Evolutionary conservation across 2,113 vertebrate species (phyloP), one percentile per base, ranked within the genome.

Genomic region (Stomatorhinus ivindoensis): DNA sequence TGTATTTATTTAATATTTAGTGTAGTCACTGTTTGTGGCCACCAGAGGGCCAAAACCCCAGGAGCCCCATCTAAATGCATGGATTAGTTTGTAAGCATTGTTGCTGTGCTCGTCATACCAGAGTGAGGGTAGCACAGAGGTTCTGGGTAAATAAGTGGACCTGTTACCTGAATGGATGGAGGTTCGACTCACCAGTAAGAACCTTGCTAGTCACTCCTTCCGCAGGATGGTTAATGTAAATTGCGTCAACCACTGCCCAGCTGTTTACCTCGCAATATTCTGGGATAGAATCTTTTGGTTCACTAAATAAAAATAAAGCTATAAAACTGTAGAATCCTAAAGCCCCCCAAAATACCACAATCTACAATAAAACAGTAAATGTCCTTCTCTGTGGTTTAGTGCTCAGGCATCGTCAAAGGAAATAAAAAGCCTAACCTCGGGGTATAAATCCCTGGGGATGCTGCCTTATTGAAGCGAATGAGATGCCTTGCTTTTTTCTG

Each of bases 391-490:
- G 24, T 19, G 89, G 46, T 82, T 87, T 69, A 80, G 11, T 53
- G 69, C 6, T 39, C 47, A n/a, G 24, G 39, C 17, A 86, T 50
- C 85, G 55, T 76, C 89, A 90, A 87, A 90, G 84, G 1, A 1
- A 44, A 21, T 21, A 76, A 53, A 87, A 39, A 46, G 61, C 10
- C 55, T 21, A 55, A 58, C 85, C 85, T 87, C 47, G 11, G 48
- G 85, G 61, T 51, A 46, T 19, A 31, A n/a, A 47, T 90, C 61
- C 85, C 85, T 13, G 8, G 44, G 84, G 89, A 76, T 73, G 13
- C 24, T 46, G 31, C 31, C 44, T 87, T 90, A 90, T 90, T 90
- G 87, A 87, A 73, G 17, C 4, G 58, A 90, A 87, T 46, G 47
- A 87, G 76, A 76, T 87, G 84, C 50, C 35, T 17, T 76, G 89